Percentiles rank a stretch among this genome's conserved stretches.
These are phyloP conservation scores for Bungarus multicinctus DNA, from an alignment of 2,113 vertebrate species.

Conservation along the genomic window DNA sequence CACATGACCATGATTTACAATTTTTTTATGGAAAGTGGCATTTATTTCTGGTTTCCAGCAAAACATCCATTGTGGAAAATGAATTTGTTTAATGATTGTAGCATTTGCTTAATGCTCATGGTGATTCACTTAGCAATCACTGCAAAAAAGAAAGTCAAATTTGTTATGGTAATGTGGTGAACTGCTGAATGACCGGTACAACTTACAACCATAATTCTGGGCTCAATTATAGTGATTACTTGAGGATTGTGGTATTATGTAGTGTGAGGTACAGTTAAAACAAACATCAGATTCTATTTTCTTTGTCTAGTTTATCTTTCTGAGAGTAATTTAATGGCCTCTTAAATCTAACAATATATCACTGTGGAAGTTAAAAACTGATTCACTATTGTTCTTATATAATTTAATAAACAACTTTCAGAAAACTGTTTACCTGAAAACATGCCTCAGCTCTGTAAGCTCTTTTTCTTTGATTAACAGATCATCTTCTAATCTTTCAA, in stretches of 20 bases:
- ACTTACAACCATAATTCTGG: background rate
- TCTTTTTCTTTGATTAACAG: slow-evolving; percentile 85
- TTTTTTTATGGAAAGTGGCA: background rate
- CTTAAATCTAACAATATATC: background rate
- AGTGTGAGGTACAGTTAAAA: background rate
- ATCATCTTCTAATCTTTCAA: slow-evolving; percentile 86
- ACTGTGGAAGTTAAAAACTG: background rate
- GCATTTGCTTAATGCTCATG: background rate
- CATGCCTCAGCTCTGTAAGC: slow-evolving; percentile 77
- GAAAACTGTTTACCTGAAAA: slow-evolving; percentile 79
- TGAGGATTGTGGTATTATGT: background rate
- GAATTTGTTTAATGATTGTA: background rate
- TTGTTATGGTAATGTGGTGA: background rate
- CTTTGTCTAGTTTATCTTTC: background rate
- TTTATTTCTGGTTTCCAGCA: background rate
- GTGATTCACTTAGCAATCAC: background rate
- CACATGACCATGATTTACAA: background rate
- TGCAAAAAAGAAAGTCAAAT: background rate
- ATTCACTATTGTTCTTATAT: background rate
- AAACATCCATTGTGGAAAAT: background rate
- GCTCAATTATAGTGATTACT: background rate
- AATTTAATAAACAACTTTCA: background rate
- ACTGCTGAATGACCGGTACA: background rate
- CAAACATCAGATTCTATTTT: background rate
- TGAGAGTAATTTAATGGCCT: background rate